Evolutionary conservation across 2,797 vertebrate genomes (phyloP).

Genomic region (Spinus pinus): DNA sequence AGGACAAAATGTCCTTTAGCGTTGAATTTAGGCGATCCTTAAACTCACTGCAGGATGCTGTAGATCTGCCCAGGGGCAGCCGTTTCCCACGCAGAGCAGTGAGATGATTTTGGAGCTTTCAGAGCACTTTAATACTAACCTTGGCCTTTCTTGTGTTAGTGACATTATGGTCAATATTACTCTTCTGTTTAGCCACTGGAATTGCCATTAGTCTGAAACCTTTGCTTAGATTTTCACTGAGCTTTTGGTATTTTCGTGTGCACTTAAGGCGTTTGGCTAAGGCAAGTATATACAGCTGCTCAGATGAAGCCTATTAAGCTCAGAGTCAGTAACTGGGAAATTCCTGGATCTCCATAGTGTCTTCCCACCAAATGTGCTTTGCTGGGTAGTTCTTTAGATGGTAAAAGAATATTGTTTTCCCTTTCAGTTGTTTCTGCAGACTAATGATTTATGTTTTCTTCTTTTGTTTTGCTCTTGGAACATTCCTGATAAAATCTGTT

Average conservation of each 20-base stretch:
- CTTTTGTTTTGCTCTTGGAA: constrained; percentile 38
- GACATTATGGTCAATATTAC: background rate
- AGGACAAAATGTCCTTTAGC: background rate
- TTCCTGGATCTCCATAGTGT: background rate
- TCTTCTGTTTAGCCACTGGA: background rate
- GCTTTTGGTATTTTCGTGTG: background rate
- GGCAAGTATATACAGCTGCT: background rate
- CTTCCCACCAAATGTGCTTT: background rate
- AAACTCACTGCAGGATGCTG: background rate
- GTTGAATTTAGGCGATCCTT: background rate
- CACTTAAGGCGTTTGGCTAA: constrained; percentile 29
- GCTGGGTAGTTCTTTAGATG: background rate
- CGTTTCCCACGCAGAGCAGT: background rate
- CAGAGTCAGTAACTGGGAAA: constrained; percentile 33
- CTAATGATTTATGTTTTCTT: background rate
- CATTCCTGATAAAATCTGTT: constrained; percentile 1
- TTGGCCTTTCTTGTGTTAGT: background rate
- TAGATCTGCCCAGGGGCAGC: background rate
- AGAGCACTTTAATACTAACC: background rate
- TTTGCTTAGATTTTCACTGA: background rate
- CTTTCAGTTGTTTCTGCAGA: background rate
- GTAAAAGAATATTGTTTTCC: constrained; percentile 23
- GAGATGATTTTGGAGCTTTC: background rate
- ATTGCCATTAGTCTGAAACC: background rate
- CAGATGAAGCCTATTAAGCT: background rate